Conservation (phyloP, 1,140 invertebrate species). For the Homarus americanus region DNA sequence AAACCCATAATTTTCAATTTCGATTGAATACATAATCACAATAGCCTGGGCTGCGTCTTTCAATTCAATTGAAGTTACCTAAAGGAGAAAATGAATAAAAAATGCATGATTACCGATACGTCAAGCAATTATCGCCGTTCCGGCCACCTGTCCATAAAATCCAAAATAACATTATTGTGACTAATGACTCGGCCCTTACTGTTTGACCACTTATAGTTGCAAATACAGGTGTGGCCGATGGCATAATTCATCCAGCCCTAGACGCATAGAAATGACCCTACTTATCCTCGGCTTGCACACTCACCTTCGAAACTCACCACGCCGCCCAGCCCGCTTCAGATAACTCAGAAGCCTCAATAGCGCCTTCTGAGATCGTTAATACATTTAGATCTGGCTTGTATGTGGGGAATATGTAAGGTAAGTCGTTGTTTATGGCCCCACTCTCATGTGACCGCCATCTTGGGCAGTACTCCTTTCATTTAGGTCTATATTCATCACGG, state of each 20-base stretch:
- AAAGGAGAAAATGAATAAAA: constrained; percentile 57
- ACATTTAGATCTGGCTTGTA: not conserved
- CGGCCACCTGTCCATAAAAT: constrained; percentile 40
- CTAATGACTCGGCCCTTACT: constrained; percentile 49
- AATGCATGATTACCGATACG: constrained; percentile 17
- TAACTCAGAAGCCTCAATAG: constrained; percentile 1
- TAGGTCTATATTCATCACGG: not conserved
- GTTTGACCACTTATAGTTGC: constrained; percentile 54
- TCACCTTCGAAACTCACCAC: constrained; percentile 30
- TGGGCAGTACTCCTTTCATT: not conserved
- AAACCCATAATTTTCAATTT: constrained; percentile 50
- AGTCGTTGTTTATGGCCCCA: not conserved
- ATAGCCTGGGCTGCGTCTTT: constrained; percentile 33
- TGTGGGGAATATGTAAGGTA: too few relatives aligned
- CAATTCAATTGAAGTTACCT: constrained; percentile 61
- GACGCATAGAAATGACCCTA: constrained; percentile 58
- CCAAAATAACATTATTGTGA: constrained; percentile 41
- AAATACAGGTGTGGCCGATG: constrained; percentile 52
- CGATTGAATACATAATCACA: constrained; percentile 51
- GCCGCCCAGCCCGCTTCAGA: not conserved
- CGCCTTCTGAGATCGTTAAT: not conserved
- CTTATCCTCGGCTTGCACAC: constrained; percentile 5
- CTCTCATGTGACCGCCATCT: not conserved
- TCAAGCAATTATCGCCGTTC: constrained; percentile 48
- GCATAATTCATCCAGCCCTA: constrained; percentile 45